phyloP scores from a whole-genome alignment of 2,888 invertebrate genomes.

The Drymonia ruficornis region DNA sequence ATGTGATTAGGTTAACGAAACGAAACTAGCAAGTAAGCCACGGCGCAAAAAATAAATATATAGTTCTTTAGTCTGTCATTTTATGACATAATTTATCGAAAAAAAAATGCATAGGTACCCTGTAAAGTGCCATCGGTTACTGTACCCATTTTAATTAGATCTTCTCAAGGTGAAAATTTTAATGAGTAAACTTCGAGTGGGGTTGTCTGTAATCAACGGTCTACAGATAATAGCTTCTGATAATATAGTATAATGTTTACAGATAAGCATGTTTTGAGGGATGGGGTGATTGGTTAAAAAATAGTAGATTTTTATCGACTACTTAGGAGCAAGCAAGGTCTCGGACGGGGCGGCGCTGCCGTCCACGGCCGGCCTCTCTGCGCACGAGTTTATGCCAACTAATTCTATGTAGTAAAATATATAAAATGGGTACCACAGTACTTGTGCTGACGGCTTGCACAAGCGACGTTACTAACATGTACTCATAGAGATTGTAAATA shows the following conservation, averaged over 20 bases:
- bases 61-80: constrained; percentile 81
- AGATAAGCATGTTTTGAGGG: constrained; percentile 50
- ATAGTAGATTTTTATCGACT: constrained; percentile 60
- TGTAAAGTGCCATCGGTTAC: constrained; percentile 75
- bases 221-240: constrained; percentile 63
- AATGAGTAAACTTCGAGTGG: constrained; percentile 39
- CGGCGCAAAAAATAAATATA: constrained; percentile 69
- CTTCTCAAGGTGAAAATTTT: constrained; percentile 53
- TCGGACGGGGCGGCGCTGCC: constrained; percentile 11
- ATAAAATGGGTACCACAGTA: constrained; percentile 71
- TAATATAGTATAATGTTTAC: constrained; percentile 43
- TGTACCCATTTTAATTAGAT: constrained; percentile 77
- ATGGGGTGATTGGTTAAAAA: constrained; percentile 45
- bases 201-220: constrained; percentile 28
- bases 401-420: constrained; percentile 57
- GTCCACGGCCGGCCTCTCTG: constrained; percentile 23
- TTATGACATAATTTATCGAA: constrained; percentile 75
- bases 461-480: constrained; percentile 48
- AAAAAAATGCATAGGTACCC: constrained; percentile 69
- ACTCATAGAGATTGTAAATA: constrained; percentile 56
- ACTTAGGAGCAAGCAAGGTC: constrained; percentile 40
- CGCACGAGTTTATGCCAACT: constrained; percentile 61
- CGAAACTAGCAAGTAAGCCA: constrained; percentile 77
- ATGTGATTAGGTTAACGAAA: constrained; percentile 81
- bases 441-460: constrained; percentile 49